Conservation (phyloP, 64 coral and sea anemone species). For the Montipora capricornis region DNA sequence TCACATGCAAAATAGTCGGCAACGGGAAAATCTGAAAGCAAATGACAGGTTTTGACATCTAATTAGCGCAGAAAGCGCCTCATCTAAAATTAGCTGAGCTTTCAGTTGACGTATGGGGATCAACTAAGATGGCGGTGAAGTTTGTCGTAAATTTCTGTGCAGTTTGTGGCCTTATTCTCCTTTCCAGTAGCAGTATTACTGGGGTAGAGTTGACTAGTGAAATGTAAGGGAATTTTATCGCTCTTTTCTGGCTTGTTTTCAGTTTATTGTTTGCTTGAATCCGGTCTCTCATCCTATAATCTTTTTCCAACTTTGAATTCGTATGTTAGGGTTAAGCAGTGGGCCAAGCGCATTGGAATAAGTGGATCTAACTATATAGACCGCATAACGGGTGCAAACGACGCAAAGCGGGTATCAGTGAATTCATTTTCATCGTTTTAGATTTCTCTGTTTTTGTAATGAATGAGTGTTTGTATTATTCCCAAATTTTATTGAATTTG, state of each 20-base stretch:
- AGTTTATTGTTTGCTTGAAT: background rate
- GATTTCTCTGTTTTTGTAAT: constrained; percentile 26
- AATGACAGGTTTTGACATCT: background rate
- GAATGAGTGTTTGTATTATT: constrained; percentile 38
- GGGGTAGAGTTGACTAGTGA: constrained; percentile 9
- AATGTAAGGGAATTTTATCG: constrained; percentile 29
- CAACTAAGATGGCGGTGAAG: constrained; percentile 36
- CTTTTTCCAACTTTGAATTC: constrained; percentile 32
- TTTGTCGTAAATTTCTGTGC: constrained; percentile 24
- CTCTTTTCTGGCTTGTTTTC: background rate
- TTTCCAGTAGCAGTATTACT: constrained; percentile 14
- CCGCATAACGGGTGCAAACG: background rate
- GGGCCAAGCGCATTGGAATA: constrained; percentile 48
- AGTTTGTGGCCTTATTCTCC: constrained; percentile 31
- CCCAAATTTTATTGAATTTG: constrained; percentile 46
- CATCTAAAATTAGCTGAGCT: constrained; percentile 10
- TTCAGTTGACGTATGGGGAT: constrained; percentile 23
- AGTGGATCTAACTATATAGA: background rate
- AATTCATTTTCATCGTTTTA: constrained; percentile 46
- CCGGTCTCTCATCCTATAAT: constrained; percentile 12
- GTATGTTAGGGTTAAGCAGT: constrained; percentile 34
- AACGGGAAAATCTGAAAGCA: background rate
- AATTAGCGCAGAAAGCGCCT: background rate
- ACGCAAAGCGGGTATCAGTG: constrained; percentile 4
- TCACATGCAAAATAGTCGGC: background rate